Base-by-base conservation (phyloP, 2,113 vertebrate species). In the Ranitomeya imitator region DNA sequence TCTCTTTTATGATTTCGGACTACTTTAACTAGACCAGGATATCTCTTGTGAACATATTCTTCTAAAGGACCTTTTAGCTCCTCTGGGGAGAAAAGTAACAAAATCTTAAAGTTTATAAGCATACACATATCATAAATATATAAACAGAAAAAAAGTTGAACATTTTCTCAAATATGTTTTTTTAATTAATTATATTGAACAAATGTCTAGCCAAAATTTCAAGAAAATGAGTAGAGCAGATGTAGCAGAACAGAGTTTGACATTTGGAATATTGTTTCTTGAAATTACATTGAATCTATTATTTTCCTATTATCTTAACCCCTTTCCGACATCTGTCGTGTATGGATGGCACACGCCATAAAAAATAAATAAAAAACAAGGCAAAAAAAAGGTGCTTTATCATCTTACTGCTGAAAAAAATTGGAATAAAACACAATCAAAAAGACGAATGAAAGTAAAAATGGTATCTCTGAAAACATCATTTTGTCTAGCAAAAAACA, bases 11-110 rank as follows among this genome's bases (percentile, higher is more conserved):
- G 97, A 92, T 99, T 99, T 81, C 98, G 95, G 3, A 99, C 97
- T 2, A 99, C 97, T 94, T 99, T 99, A 92, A 99, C 96, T 19
- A 99, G 95, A 37, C 98, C 97, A 0, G 97, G 97, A 93, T 99
- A 99, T 15, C 98, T 96, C 18, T 97, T 99, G 91, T 98, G 98
- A 52, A 99, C 96, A 0, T 99, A 99, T 5, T 99, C 97, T 86
- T 99, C 98, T 87, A 99, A 90, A 0, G 98, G 98, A 0, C 91
- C 96, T 91, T 99, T 99, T 93, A 99, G 95, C 91, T 99, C 97
- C 93, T 98, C 98, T 99, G 91, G 37, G 89, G 54, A 59, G 54
- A 67, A 79, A 83, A 16, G 55, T 23, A 83, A 83, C 10, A 83
- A 4, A 83, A 65, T 45, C 21, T 45, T 4, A 51, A n/a, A n/a